Base-by-base conservation (phyloP, 2,797 vertebrate genomes). In the Platyrinchus mystaceus region DNA sequence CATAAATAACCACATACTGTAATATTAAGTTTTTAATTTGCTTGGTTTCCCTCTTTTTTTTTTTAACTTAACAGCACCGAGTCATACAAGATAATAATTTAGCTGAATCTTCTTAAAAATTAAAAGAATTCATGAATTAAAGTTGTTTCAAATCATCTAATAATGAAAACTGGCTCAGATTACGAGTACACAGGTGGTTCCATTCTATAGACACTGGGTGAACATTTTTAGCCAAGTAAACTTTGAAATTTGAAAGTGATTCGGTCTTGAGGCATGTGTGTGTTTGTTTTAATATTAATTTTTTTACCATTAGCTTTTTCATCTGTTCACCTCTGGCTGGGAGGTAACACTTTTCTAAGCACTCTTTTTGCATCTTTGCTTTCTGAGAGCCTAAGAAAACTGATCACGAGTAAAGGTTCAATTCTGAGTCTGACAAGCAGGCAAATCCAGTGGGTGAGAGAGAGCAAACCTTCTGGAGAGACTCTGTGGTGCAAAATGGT, bases 91-190 rank as follows among this genome's bases (percentile, higher is more conserved):
- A 28, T 37, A 71, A 82, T 78, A 22, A 69, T 86, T 89, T 63
- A 87, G 23, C 76, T 91, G 53, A 58, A 36, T 78, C n/a, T 89
- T 77, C 39, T 78, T 59, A 80, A 87, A 87, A 70, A 83, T 64
- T 44, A 34, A 70, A 82, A 80, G 14, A 85, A 90, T 86, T 86
- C 3, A 6, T 26, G 10, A n/a, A 68, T 77, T 85, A 39, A 89
- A 75, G 58, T 50, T 81, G 27, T 52, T 88, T 32, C 59, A 66
- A 84, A 76, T 76, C 21, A 56, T 49, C 41, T 69, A 44, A 67
- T 41, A 37, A 63, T 56, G 70, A 69, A 90, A 90, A 75, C 13
- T 69, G n/a, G 47, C 13, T 60, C 30, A 27, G 9, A 59, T 14
- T 91, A 16, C 43, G 84, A 63, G 15, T 37, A 74, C 6, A 20